Conservation (phyloP, 2,113 vertebrate genomes). For the Hippocampus comes region DNA sequence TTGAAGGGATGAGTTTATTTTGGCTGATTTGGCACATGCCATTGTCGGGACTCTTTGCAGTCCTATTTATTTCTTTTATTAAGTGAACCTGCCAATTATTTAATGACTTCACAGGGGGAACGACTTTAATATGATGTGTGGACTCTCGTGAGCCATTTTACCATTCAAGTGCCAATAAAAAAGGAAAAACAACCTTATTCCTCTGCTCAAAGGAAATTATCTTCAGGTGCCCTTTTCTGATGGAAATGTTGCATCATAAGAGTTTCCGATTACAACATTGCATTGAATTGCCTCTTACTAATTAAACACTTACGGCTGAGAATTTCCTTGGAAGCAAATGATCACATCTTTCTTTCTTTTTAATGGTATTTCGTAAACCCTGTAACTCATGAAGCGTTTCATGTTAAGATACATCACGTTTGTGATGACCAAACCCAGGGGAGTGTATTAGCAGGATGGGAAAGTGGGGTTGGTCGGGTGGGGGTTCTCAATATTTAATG, state of each 20-base stretch:
- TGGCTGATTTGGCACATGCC: not conserved
- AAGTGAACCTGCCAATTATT: slow-evolving; percentile 4
- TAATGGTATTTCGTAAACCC: slow-evolving; percentile 6
- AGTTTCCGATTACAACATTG: not conserved
- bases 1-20: not conserved
- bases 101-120: slow-evolving; percentile 17
- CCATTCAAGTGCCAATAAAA: slow-evolving; percentile 19
- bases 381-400: slow-evolving; percentile 60
- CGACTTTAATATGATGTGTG: slow-evolving; percentile 4
- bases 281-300: not conserved
- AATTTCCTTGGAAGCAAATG: not conserved
- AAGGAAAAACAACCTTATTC: not conserved
- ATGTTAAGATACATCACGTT: slow-evolving; percentile 76
- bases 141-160: slow-evolving; percentile 9
- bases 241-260: not conserved
- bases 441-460: slow-evolving; percentile 44
- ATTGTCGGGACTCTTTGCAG: not conserved
- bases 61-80: not conserved
- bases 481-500: slow-evolving; percentile 68
- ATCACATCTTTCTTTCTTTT: slow-evolving; percentile 1
- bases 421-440: slow-evolving; percentile 46
- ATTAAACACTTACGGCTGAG: not conserved
- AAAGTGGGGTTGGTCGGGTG: slow-evolving; percentile 21
- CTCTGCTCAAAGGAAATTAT: slow-evolving; percentile 9
- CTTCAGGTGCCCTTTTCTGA: not conserved